Evolutionary conservation across 2,888 invertebrate species (phyloP), one percentile per base, ranked within the genome.

Genomic region (Pyrochroa serraticornis): DNA sequence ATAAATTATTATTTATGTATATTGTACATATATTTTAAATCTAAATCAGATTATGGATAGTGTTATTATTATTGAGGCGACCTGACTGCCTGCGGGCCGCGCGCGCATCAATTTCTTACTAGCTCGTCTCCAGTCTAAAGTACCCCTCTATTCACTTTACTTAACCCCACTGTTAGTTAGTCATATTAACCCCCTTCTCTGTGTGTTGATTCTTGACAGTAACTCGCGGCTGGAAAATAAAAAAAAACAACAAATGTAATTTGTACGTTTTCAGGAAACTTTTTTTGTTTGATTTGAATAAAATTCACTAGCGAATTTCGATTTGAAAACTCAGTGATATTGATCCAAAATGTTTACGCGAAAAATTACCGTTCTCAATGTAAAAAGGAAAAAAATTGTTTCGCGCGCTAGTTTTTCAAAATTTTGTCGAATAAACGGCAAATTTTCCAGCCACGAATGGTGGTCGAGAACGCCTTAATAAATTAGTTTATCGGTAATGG

Each of bases 11-110:
- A 74, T 75, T 74, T 74, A 76, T 74, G 74, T 75, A 75, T 72
- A 76, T 77, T 77, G 77, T 77, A 77, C 70, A 77, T 76, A 77
- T 75, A 75, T 74, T 72, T 75, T 75, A 71, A 74, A 75, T 69
- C 71, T 71, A 71, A 74, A 74, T 62, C 67, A 71, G 69, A 72
- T 63, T 66, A 71, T 71, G 70, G 65, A 68, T 70, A 68, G 62
- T 67, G 63, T 60, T 55, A 55, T 55, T 55, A 60, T 55, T 55
- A 68, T 56, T 58, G 66, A 69, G 67, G 70, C 69, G 71, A 71
- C 68, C 67, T 67, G 66, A 70, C 63, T 69, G 71, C 70, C 70
- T 63, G 64, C 64, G 70, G 71, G 69, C 69, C 68, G 68, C 66
- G 67, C 57, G 70, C 66, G 66, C 67, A 60, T 62, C 54, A 56